Conservation (phyloP, 2,888 invertebrate genomes). For the Hipparchia sbordonii region DNA sequence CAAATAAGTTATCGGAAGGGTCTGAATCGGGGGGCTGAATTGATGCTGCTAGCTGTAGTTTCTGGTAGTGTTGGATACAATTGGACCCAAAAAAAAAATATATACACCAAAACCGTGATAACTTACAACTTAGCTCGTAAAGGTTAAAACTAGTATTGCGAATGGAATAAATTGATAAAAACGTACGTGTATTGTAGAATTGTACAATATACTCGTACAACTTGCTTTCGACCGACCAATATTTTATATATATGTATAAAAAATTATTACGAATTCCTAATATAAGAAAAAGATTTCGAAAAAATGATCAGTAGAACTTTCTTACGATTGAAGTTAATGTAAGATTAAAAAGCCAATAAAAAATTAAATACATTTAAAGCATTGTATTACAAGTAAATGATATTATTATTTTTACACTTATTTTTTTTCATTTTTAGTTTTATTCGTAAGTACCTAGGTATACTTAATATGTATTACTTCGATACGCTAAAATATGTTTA, state of each 20-base stretch:
- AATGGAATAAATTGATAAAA: not conserved
- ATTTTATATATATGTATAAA: constrained; percentile 32
- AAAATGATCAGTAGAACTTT: constrained; percentile 10
- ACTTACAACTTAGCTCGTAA: constrained; percentile 7
- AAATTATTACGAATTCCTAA: constrained; percentile 25
- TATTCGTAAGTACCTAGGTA: not conserved
- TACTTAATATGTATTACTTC: no score
- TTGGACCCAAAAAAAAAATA: not conserved
- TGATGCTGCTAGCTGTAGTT: not conserved
- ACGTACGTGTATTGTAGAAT: constrained; percentile 11
- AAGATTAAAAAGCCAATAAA: constrained; percentile 2
- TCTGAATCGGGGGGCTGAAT: no score
- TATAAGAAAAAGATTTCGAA: constrained; percentile 9
- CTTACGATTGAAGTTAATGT: constrained; percentile 5
- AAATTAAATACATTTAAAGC: not conserved
- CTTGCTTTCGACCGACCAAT: constrained; percentile 44
- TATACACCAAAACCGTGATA: constrained; percentile 15
- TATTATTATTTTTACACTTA: no score
- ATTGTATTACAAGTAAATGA: no score
- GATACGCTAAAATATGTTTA: no score
- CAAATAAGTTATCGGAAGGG: no score
- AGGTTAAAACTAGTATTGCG: constrained; percentile 1
- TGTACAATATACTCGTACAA: constrained; percentile 18
- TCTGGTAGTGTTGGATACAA: constrained; percentile 2
- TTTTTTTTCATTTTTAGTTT: not conserved